A percentile compares a stretch with the other conserved stretches of the same genome.
phyloP scores from a whole-genome alignment of 2,113 vertebrate species.

The Burhinus oedicnemus region DNA sequence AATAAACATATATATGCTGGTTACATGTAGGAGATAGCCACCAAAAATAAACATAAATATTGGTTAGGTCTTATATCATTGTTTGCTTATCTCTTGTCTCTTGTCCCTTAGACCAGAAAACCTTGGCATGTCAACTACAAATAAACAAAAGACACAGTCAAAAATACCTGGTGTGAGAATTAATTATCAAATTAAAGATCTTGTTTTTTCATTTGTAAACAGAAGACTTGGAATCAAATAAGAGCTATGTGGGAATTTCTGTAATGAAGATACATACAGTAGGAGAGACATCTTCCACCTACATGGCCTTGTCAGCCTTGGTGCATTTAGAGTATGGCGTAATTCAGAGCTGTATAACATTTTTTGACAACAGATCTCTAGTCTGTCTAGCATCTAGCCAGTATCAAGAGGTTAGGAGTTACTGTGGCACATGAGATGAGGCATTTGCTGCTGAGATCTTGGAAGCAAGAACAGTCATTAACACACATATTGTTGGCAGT shows the following conservation, averaged over 20 bases:
- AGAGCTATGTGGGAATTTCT: not conserved
- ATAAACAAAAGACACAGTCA: not conserved
- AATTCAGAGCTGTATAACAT: not conserved
- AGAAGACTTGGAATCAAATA: not conserved
- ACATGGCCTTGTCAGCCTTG: not conserved
- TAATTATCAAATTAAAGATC: not conserved
- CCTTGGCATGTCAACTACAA: rapidly evolving
- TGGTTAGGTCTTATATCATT: not conserved
- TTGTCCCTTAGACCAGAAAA: not conserved
- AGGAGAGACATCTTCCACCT: not conserved
- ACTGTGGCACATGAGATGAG: not conserved
- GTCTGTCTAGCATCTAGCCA: not conserved
- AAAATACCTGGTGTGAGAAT: not conserved
- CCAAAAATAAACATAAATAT: not conserved
- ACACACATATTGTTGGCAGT: not conserved
- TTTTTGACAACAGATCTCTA: not conserved
- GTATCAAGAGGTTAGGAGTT: not conserved
- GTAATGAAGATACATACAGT: not conserved
- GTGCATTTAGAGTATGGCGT: not conserved
- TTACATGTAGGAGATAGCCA: not conserved
- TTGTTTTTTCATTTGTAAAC: not conserved
- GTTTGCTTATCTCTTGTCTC: not conserved
- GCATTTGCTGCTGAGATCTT: conserved; percentile 10
- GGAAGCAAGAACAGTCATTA: not conserved
- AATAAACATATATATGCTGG: not conserved